phyloP scores from a whole-genome alignment of 2,113 vertebrate species.

The Bungarus multicinctus region DNA sequence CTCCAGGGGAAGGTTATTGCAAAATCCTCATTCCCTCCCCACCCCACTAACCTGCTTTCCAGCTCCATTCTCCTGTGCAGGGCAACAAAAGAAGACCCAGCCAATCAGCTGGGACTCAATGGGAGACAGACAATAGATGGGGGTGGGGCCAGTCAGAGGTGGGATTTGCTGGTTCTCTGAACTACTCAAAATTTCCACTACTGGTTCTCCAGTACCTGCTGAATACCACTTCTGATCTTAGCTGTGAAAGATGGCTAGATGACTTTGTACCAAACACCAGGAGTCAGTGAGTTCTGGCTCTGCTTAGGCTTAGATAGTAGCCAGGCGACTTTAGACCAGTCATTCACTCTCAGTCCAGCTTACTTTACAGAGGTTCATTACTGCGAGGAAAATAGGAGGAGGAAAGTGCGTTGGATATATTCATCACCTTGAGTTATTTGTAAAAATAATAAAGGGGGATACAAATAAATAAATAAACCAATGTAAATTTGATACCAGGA shows the following conservation, averaged over 20 bases:
- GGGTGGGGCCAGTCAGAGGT: too few species aligned
- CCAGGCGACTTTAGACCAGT: neutral
- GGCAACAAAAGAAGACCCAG: too few species aligned
- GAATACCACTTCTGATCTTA: too few species aligned
- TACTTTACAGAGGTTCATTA: neutral
- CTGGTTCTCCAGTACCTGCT: too few species aligned
- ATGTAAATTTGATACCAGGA: neutral
- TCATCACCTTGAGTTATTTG: neutral
- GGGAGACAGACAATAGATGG: too few species aligned
- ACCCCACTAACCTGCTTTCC: too few species aligned
- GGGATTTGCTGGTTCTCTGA: too few species aligned
- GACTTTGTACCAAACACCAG: neutral
- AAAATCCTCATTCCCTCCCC: too few species aligned
- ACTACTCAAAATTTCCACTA: too few species aligned
- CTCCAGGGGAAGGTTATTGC: too few species aligned
- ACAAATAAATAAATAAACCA: neutral
- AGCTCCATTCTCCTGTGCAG: too few species aligned
- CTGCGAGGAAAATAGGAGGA: neutral
- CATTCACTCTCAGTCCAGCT: neutral
- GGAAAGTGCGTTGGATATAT: neutral
- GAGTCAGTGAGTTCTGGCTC: neutral
- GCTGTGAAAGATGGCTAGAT: neutral
- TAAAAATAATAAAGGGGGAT: neutral
- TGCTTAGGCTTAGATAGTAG: neutral
- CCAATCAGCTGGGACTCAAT: too few species aligned